Evolutionary conservation across 2,888 invertebrate genomes (phyloP), one percentile per base, ranked within the genome.

Genomic region (Stictocephala bisonia): DNA sequence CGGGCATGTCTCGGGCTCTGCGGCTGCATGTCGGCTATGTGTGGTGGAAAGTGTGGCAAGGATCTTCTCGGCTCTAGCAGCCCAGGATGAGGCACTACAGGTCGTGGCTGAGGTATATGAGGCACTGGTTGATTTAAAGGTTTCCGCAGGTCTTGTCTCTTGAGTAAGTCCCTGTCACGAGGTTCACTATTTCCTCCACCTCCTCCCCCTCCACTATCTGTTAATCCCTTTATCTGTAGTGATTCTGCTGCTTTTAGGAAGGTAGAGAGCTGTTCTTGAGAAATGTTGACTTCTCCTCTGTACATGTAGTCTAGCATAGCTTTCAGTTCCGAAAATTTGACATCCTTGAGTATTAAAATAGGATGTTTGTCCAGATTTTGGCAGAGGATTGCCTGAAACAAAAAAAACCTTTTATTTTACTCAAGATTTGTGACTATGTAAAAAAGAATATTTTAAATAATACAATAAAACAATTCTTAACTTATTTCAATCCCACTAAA

Each of bases 301-400:
- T 96, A 96, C 95, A 96, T 95, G 82, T 95, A 96, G 85, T 95
- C 94, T 91, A 95, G 93, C 92, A 96, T 93, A 77, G 95, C 94
- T 86, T 94, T 90, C 80, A 96, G 86, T 86, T 95, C 95, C 83
- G 93, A 92, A 85, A 92, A 95, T 85, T 94, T 94, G 48, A 96
- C 95, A 88, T 95, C 95, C 87, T 95, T 95, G 80, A 95, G 87
- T 84, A 95, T 94, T 82, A 96, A 92, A 83, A 95, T 94, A 74
- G 95, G 95, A 87, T 95, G 94, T 85, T 94, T 94, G 86, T 95
- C 95, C 85, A 90, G 93, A 85, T 95, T 94, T 85, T 94, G 93
- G 84, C 93, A 92, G 85, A 95, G 86, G 83, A 95, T 89, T 84
- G 90, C 89, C 94, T 95, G 88, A 22, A 89, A 89, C 26, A 83